Base-by-base conservation (phyloP, 92 coral and sea anemone genomes). In the Parazoanthus atlanticus region DNA sequence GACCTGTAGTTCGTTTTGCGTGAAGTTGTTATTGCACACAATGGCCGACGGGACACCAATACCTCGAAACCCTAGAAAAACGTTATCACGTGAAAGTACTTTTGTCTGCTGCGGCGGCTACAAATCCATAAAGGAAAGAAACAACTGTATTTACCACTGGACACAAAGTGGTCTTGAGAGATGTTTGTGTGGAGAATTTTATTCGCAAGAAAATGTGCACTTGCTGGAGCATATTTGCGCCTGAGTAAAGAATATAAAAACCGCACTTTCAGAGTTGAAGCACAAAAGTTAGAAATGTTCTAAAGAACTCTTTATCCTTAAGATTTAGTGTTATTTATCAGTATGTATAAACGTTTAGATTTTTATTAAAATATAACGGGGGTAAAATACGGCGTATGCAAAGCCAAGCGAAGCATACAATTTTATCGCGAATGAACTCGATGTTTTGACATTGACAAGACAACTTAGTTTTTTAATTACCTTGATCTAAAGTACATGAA, bases 61-160 rank as follows among this genome's bases (percentile, higher is more conserved):
- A 0, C 17, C 76, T 30, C 76, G 21, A 11, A 71, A 71, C 21
- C 25, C 76, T 0, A 71, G 76, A 30, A 71, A 71, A 71, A 17
- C 76, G 0, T 71, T n/a, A 6, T 12, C 76, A 12, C 23, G 17
- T 29, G 76, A 71, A 16, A 17, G 8, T 30, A 30, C 38, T 30
- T 71, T 71, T 16, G 19, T 71, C 36, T 71, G 76, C 10, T 71
- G 76, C 10, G 76, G 76, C 8, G 76, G 76, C 33, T 30, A 28
- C 36, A 71, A 71, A 12, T 29, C 76, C 1, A 28, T 29, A 71
- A 71, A 71, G 23, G 38, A 32, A 13, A 12, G 21, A 71, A 28
- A 71, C 76, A 71, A 71, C 38, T 32, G 76, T 30, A 71, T 71
- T 3, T 71, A 30, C 38, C 76, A 71, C 36, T 71, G 76, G 76